A percentile compares a stretch with the other conserved stretches of the same genome.
Evolutionary conservation across 2,888 invertebrate genomes (phyloP).

Genomic region (Alsophila aescularia): DNA sequence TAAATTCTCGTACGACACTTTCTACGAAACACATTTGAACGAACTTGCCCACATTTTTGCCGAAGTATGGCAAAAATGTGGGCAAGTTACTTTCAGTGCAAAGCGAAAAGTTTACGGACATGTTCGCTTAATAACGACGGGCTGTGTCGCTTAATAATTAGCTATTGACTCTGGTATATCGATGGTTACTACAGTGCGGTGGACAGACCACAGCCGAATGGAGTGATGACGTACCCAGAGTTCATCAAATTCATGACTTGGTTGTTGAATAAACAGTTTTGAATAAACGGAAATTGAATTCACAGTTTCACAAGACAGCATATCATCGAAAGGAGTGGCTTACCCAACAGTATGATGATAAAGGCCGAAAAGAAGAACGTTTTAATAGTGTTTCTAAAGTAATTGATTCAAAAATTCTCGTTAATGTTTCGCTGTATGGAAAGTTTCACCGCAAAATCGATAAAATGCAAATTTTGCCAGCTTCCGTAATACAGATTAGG

Average conservation of each 20-base stretch:
- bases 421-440: background rate
- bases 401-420: background rate
- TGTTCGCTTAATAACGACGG: slow-evolving; percentile 40
- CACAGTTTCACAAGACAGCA: no score
- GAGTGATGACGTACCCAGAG: no score
- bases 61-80: slow-evolving; percentile 52
- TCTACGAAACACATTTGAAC: slow-evolving; percentile 48
- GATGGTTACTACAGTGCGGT: no score
- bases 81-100: slow-evolving; percentile 43
- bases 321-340: no score
- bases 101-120: slow-evolving; percentile 40
- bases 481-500: slow-evolving; percentile 12
- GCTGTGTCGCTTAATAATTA: slow-evolving; percentile 45
- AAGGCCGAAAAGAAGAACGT: no score
- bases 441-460: slow-evolving; percentile 25
- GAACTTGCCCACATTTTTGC: no score
- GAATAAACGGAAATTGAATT: no score
- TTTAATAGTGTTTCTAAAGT: slow-evolving; percentile 38
- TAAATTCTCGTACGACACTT: slow-evolving; percentile 58
- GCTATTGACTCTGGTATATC: slow-evolving; percentile 35
- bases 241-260: no score
- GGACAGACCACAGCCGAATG: no score
- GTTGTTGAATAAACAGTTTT: no score
- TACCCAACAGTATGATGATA: no score
- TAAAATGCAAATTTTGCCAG: slow-evolving; percentile 28